Evolutionary conservation across 2,888 invertebrate genomes (phyloP).

Genomic region (Polylopha cassiicola): DNA sequence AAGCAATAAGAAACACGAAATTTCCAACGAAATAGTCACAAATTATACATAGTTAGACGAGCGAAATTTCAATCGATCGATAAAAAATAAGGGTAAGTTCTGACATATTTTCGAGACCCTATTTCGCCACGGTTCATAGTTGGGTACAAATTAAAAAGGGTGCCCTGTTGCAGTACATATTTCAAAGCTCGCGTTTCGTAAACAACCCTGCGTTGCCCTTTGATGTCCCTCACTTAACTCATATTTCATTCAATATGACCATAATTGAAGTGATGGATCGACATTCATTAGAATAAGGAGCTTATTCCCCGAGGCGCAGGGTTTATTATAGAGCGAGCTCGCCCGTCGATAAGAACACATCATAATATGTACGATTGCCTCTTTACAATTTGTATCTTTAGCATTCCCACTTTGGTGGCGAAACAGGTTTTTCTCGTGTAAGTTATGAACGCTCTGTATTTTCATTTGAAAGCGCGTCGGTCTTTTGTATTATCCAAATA

Average conservation of each 20-base stretch:
- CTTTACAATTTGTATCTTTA: constrained; percentile 76
- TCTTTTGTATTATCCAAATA: constrained; percentile 74
- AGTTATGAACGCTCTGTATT: constrained; percentile 60
- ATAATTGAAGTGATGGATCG: constrained; percentile 66
- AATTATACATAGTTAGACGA: constrained; percentile 55
- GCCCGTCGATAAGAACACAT: constrained; percentile 46
- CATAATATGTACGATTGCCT: constrained; percentile 69
- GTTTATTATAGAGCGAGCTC: constrained; percentile 49
- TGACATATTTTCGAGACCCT: constrained; percentile 49
- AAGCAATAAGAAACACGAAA: constrained; percentile 76
- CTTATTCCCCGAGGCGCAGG: constrained; percentile 50
- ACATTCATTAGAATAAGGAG: constrained; percentile 50
- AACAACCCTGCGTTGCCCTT: constrained; percentile 70
- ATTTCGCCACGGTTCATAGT: constrained; percentile 66
- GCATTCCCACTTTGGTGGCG: constrained; percentile 59
- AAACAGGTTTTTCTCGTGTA: constrained; percentile 72
- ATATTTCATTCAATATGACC: constrained; percentile 76
- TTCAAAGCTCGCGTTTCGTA: constrained; percentile 73
- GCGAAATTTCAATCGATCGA: constrained; percentile 45
- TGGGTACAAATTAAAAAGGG: constrained; percentile 75
- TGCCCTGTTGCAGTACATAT: constrained; percentile 64
- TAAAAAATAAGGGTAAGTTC: constrained; percentile 40
- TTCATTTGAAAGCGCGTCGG: constrained; percentile 63
- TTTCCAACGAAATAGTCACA: constrained; percentile 56
- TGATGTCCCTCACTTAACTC: constrained; percentile 76